Evolutionary conservation across 2,797 vertebrate species (phyloP), one percentile per base, ranked within the genome.

Genomic region (Benthosema pterotum): DNA sequence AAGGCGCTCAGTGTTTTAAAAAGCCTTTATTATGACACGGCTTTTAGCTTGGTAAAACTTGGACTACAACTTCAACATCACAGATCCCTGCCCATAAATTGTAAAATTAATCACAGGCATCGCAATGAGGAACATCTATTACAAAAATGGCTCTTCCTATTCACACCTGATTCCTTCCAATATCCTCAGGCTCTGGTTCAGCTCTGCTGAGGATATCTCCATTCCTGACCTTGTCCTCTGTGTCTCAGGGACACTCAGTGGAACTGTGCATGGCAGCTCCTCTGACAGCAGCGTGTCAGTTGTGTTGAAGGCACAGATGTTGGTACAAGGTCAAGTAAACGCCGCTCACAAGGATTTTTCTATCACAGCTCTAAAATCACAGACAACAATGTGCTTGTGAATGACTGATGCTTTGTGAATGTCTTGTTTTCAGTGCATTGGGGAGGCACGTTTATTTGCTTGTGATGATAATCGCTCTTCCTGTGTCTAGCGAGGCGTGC

Each of bases 281-380:
- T 70, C 72, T 76, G 74, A 84, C 80, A 82, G 80, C 77, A 70
- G 63, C 56, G 72, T 77, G 71, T 72, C 71, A 75, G 62, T 53
- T 48, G 72, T 79, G 76, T 80, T n/a, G 77, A 81, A 74, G 70
- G 74, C 71, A 48, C 72, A 75, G 66, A 66, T 72, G 65, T 77
- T 77, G 77, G 51, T 58, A 55, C 73, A 79, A 85, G 79, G 86
- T 84, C 80, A 75, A 28, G 43, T 60, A 67, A 77, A 74, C 67
- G 55, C 60, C 50, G 18, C 56, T 57, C 49, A 65, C 57, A 54
- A 47, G 63, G 52, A 46, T 38, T 49, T n/a, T 76, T 74, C 64
- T 57, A 61, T 54, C 53, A 58, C 46, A 45, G 17, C 52, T 42
- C 65, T 54, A 54, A 61, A 66, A 69, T 50, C 22, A 43, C 51